Percentiles rank a stretch among this genome's conserved stretches.
These are phyloP conservation scores for Tetanocera ferruginea DNA, from an alignment of 2,888 invertebrate genomes.

Conservation along the genomic window DNA sequence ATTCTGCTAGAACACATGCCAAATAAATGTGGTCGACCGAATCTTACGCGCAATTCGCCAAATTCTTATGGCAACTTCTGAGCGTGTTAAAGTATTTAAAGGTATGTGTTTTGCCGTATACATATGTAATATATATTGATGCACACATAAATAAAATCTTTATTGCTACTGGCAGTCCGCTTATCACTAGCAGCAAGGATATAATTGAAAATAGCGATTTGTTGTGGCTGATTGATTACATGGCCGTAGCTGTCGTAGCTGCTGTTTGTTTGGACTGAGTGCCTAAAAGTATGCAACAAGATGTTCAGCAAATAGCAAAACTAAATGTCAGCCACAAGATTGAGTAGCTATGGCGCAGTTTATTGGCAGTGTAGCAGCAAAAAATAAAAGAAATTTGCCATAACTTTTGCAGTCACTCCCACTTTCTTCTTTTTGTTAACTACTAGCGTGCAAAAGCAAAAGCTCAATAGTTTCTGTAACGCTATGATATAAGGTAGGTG, in stretches of 20 bases:
- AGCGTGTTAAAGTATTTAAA: not conserved
- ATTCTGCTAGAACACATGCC: not conserved
- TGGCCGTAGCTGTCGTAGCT: not conserved
- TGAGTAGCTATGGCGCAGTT: not conserved
- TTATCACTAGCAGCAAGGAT: not conserved
- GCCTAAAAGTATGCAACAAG: slow-evolving; percentile 21
- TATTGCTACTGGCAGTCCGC: not conserved
- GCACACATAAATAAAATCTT: not conserved
- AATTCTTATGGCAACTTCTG: not conserved
- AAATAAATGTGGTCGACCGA: not conserved
- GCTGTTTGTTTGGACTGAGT: not conserved
- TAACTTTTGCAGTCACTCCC: not conserved
- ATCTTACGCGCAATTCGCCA: not conserved
- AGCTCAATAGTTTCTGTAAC: too few species aligned
- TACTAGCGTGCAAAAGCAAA: not conserved
- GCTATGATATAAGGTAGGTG: too few species aligned
- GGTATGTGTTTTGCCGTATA: not conserved
- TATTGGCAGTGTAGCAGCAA: not conserved
- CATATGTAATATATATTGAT: not conserved
- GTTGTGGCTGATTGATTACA: slow-evolving; percentile 10
- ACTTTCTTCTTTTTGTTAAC: not conserved
- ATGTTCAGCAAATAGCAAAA: not conserved
- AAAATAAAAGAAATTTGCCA: not conserved
- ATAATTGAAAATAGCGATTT: slow-evolving; percentile 22
- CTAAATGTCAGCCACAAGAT: slow-evolving; percentile 12